Conservation (phyloP, 1,140 invertebrate genomes). For the Pomacea maculata region DNA sequence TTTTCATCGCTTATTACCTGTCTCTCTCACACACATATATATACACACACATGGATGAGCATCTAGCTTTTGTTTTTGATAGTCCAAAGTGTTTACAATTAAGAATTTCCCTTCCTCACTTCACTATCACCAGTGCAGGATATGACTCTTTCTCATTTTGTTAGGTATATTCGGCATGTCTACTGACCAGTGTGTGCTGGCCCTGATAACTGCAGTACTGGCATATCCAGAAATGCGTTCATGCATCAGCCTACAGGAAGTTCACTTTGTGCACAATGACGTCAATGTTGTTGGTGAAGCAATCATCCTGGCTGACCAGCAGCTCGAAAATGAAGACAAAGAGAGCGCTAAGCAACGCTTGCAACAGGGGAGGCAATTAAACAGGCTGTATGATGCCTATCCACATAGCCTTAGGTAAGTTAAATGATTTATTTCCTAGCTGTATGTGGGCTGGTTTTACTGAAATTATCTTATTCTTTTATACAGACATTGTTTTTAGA, state of each 20-base stretch:
- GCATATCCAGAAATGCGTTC: constrained; percentile 18
- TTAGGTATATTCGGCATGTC: constrained; percentile 39
- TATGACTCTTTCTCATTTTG: constrained; percentile 7
- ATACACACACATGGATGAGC: too few relatives aligned
- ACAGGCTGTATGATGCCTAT: not conserved
- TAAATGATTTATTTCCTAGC: too few relatives aligned
- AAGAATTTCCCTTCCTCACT: too few relatives aligned
- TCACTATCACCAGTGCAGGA: not conserved
- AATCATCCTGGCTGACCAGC: constrained; percentile 18
- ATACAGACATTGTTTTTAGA: too few relatives aligned
- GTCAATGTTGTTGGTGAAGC: constrained; percentile 33
- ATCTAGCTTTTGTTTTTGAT: too few relatives aligned
- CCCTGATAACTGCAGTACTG: constrained; percentile 36
- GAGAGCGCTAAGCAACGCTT: not conserved
- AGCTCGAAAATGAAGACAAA: not conserved
- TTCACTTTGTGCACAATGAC: constrained; percentile 42
- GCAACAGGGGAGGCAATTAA: not conserved
- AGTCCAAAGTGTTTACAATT: too few relatives aligned
- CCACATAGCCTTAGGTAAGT: too few relatives aligned
- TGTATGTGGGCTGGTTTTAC: too few relatives aligned
- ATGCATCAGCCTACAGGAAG: constrained; percentile 21
- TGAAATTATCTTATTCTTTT: too few relatives aligned
- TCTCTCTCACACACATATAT: too few relatives aligned
- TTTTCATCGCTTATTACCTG: too few relatives aligned
- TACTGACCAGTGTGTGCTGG: constrained; percentile 30